Percentiles rank a stretch among this genome's conserved stretches.
These are phyloP conservation scores for Theristus sp. DNA, from an alignment of 2,888 invertebrate species.

Conservation along the genomic window DNA sequence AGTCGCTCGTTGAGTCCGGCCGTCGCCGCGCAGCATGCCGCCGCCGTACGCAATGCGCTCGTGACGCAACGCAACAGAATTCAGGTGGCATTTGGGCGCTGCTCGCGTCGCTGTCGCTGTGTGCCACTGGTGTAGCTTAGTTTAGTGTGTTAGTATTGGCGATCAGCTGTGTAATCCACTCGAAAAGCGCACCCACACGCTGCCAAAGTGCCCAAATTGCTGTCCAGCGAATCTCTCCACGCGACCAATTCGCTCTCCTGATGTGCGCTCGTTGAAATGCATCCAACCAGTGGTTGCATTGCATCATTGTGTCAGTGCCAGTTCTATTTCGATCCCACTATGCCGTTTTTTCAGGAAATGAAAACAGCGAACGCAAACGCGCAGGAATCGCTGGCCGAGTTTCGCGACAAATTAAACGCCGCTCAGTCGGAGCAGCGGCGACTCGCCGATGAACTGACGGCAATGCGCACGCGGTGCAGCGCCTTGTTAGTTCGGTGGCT, in stretches of 20 bases:
- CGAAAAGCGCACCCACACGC: too few species aligned
- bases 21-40: neutral
- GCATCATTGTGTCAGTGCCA: too few species aligned
- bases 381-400: neutral
- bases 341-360: neutral
- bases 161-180: too few species aligned
- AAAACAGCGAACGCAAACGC: neutral
- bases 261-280: too few species aligned
- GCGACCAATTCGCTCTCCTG: too few species aligned
- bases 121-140: too few species aligned
- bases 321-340: too few species aligned
- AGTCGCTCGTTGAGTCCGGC: neutral
- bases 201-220: too few species aligned
- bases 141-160: too few species aligned
- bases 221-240: too few species aligned
- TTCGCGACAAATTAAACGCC: neutral
- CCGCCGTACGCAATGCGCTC: neutral
- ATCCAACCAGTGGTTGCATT: too few species aligned
- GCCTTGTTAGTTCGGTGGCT: neutral
- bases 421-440: neutral
- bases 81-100: neutral
- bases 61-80: neutral
- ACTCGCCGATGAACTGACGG: neutral
- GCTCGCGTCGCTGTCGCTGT: too few species aligned
- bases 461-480: neutral